A percentile compares a stretch with the other conserved stretches of the same genome.
Conservation (phyloP, 2,888 invertebrate species). For the Drosophila paracracens region DNA sequence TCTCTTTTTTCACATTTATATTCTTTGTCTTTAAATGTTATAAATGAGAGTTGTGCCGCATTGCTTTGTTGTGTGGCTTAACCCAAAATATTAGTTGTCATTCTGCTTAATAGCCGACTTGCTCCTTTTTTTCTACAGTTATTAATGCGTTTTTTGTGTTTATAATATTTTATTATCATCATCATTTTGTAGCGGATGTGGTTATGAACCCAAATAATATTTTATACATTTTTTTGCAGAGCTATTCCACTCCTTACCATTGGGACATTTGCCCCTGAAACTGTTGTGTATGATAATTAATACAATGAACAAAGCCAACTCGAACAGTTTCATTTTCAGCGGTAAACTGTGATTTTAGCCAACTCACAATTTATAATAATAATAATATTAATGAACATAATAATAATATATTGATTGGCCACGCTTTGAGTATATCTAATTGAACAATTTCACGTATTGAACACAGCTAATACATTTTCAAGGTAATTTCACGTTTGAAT, state of each 20-base stretch:
- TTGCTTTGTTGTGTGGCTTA: slow-evolving; percentile 31
- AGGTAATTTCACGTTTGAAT: slow-evolving; percentile 2
- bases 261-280: slow-evolving; percentile 22
- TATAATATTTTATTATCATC: slow-evolving; percentile 39
- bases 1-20: slow-evolving; percentile 15
- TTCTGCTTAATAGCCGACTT: slow-evolving; percentile 62
- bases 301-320: slow-evolving; percentile 21
- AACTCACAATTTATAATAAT: neutral
- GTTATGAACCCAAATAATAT: slow-evolving; percentile 50
- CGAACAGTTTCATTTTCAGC: slow-evolving; percentile 29
- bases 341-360: neutral
- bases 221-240: slow-evolving; percentile 42
- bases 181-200: slow-evolving; percentile 21
- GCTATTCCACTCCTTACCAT: slow-evolving; percentile 44
- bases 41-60: slow-evolving; percentile 50
- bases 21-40: slow-evolving; percentile 51
- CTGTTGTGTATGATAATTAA: slow-evolving; percentile 4
- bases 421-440: slow-evolving; percentile 5
- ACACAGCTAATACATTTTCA: slow-evolving; percentile 2
- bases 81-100: slow-evolving; percentile 61
- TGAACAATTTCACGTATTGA: neutral
- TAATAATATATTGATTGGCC: slow-evolving; percentile 40
- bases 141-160: slow-evolving; percentile 60
- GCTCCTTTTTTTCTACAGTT: slow-evolving; percentile 44
- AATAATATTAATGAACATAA: neutral